Evolutionary conservation across 1,140 invertebrate genomes (phyloP).

Genomic region (Neodiprion pinetum): DNA sequence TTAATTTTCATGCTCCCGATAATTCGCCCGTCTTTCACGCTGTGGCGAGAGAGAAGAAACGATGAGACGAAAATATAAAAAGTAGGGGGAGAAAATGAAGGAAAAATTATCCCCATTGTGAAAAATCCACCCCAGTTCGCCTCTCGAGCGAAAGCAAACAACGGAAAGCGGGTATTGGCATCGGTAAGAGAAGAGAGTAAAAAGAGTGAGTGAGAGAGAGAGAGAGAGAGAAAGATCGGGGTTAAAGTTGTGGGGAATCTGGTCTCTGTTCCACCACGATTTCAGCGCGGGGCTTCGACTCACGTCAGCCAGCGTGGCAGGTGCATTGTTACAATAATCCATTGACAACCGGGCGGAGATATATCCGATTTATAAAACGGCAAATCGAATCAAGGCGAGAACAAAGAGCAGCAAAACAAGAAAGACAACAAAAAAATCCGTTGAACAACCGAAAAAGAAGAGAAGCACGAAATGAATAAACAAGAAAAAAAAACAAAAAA

Average conservation of each 20-base stretch:
- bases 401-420: slow-evolving; percentile 35
- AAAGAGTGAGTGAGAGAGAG: neutral
- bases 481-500: slow-evolving; percentile 41
- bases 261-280: neutral
- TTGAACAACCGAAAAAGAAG: neutral
- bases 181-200: no score
- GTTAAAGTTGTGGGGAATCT: neutral
- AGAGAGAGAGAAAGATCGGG: neutral
- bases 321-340: slow-evolving; percentile 29
- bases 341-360: slow-evolving; percentile 41
- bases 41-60: no score
- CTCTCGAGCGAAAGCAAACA: no score
- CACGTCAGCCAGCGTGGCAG: slow-evolving; percentile 16
- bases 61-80: no score
- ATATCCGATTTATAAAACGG: slow-evolving; percentile 24
- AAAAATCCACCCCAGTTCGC: no score
- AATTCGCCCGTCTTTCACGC: no score
- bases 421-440: neutral
- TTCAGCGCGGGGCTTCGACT: neutral
- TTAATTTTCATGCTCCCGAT: no score
- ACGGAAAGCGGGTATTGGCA: no score
- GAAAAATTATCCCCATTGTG: no score
- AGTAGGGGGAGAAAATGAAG: no score
- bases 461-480: slow-evolving; percentile 34
- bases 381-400: slow-evolving; percentile 18